Conservation (phyloP, 2,113 vertebrate species). For the Thomomys bottae region DNA sequence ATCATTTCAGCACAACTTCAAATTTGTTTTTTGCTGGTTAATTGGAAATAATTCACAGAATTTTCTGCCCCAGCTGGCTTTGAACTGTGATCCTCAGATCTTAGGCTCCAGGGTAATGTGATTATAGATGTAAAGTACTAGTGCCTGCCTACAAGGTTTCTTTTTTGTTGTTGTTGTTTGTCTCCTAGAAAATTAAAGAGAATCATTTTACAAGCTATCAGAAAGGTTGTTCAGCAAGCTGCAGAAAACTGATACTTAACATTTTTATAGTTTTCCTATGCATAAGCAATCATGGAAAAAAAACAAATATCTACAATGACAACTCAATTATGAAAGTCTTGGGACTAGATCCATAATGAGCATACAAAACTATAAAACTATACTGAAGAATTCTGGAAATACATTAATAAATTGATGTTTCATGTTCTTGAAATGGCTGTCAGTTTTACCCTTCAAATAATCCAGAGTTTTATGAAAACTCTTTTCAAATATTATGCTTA, state of each 20-base stretch:
- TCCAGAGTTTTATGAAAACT: not conserved
- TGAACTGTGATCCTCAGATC: no score
- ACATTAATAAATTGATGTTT: not conserved
- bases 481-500: not conserved
- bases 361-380: not conserved
- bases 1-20: no score
- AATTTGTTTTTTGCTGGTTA: no score
- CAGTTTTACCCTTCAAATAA: not conserved
- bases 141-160: no score
- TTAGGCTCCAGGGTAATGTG: no score
- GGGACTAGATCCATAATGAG: not conserved
- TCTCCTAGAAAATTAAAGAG: not conserved
- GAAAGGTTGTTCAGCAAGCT: not conserved
- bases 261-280: not conserved
- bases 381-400: not conserved
- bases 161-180: no score
- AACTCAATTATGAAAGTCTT: not conserved
- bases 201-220: not conserved
- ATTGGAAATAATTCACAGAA: no score
- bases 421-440: not conserved
- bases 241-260: conserved; percentile 42
- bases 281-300: not conserved
- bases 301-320: not conserved
- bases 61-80: no score
- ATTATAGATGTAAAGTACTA: no score